These are phyloP conservation scores for Drosophila subpulchrella DNA, from an alignment of 1,140 invertebrate genomes.

Conservation along the genomic window DNA sequence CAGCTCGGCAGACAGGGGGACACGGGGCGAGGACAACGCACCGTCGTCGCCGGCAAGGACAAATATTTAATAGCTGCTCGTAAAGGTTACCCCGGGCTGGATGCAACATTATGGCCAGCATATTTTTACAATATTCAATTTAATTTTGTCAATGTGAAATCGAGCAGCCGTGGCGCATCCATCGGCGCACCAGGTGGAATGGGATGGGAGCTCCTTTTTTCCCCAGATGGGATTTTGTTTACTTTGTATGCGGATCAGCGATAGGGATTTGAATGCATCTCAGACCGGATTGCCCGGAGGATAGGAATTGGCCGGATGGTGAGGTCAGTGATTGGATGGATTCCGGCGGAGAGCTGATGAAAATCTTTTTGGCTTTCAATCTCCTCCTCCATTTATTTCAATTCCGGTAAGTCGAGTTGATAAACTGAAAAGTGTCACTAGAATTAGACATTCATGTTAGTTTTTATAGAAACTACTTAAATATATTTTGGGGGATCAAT, in stretches of 20 bases:
- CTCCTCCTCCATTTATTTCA: conserved; percentile 6
- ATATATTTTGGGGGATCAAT: too few relatives aligned
- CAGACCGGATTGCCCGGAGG: conserved; percentile 22
- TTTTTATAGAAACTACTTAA: too few relatives aligned
- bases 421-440: neutral
- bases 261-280: conserved; percentile 60
- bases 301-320: conserved; percentile 4
- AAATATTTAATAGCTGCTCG: conserved; percentile 75
- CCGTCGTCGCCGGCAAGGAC: conserved; percentile 50
- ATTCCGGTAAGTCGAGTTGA: neutral
- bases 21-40: conserved; percentile 42
- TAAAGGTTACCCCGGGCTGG: conserved; percentile 41
- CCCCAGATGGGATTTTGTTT: conserved; percentile 43
- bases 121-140: conserved; percentile 81
- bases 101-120: conserved; percentile 73
- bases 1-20: neutral
- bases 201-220: conserved; percentile 1
- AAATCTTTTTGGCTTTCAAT: conserved; percentile 27
- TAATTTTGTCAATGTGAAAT: conserved; percentile 72
- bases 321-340: conserved; percentile 42
- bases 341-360: conserved; percentile 11
- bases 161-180: conserved; percentile 11
- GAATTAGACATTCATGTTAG: neutral
- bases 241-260: conserved; percentile 61
- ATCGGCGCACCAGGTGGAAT: conserved; percentile 24